These are phyloP conservation scores for Xenus cinereus DNA, from an alignment of 2,113 vertebrate genomes.

Conservation along the genomic window DNA sequence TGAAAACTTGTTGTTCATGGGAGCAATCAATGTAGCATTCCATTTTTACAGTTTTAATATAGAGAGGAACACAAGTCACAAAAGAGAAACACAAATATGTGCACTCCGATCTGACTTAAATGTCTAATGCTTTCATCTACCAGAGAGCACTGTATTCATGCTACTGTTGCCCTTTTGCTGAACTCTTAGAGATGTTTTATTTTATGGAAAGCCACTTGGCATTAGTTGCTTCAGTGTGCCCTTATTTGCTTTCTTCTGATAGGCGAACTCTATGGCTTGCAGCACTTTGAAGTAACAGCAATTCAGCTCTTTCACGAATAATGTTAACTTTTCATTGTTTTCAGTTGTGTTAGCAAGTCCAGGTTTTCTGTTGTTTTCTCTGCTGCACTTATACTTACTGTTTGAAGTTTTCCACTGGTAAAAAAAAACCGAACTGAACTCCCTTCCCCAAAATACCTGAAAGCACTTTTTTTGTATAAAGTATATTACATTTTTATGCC, in stretches of 20 bases:
- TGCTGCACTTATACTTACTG: not conserved
- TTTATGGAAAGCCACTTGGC: not conserved
- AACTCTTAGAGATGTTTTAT: not conserved
- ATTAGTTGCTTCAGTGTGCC: not conserved
- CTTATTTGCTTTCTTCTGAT: not conserved
- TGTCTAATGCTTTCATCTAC: not conserved
- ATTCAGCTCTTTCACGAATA: not conserved
- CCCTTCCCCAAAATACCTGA: not conserved
- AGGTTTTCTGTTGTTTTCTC: not conserved
- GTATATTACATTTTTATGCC: not conserved
- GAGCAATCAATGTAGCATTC: not conserved
- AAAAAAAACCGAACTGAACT: not conserved
- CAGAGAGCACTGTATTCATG: not conserved
- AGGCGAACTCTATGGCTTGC: not conserved
- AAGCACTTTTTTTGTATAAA: not conserved
- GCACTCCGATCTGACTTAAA: not conserved
- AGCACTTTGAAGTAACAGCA: not conserved
- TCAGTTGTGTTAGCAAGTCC: not conserved
- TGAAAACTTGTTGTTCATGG: not conserved
- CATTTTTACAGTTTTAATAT: not conserved
- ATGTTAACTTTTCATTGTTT: not conserved
- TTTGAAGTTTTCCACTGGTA: not conserved
- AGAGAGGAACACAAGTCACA: not conserved
- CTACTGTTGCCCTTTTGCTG: conserved; percentile 32
- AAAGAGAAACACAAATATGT: not conserved